Base-by-base conservation (phyloP, 2,888 invertebrate species). In the Venusia cambrica region DNA sequence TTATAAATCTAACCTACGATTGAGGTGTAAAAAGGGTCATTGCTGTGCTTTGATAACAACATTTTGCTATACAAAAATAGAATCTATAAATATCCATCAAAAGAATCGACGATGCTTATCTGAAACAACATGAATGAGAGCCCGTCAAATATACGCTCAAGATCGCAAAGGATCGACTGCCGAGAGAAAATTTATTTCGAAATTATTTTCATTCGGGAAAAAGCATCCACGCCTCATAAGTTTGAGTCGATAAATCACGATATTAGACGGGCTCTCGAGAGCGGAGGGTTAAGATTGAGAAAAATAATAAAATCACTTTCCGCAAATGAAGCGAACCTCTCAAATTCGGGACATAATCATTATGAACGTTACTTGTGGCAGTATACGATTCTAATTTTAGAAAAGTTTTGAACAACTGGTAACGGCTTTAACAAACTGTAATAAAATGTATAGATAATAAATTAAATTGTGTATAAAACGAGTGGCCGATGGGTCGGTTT, bases 161-260 rank as follows among this genome's bases (percentile, higher is more conserved):
- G 31, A 43, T 21, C 14, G 41, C 43, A 42, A 48, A 46, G 44
- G 41, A 45, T 44, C 48, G 52, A 41, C 51, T 48, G 29, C 45
- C 45, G 49, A 51, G 44, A 50, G 35, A 54, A 55, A 54, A 53
- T 52, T 59, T 57, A 58, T 62, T 57, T 58, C 42, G 35, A 56
- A 61, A 62, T 61, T 49, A 62, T 60, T 59, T 61, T 51, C 54
- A 48, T 57, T 51, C 45, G 47, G 48, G 51, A 57, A 53, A 53
- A 52, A 53, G 52, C 47, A 61, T 62, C 56, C 57, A 57, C 56
- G 62, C 60, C 59, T 65, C 63, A 65, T 70, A 67, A 71, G 62
- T 68, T 70, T 65, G 62, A 66, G 69, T 61, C 72, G 65, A 75
- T 77, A 73, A 77, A 77, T 75, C 73, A 77, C 58, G 60, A 69